Percentiles rank a stretch among this genome's conserved stretches.
These are phyloP conservation scores for Orchesella flavescens DNA, from an alignment of 2,888 invertebrate genomes.

Conservation along the genomic window DNA sequence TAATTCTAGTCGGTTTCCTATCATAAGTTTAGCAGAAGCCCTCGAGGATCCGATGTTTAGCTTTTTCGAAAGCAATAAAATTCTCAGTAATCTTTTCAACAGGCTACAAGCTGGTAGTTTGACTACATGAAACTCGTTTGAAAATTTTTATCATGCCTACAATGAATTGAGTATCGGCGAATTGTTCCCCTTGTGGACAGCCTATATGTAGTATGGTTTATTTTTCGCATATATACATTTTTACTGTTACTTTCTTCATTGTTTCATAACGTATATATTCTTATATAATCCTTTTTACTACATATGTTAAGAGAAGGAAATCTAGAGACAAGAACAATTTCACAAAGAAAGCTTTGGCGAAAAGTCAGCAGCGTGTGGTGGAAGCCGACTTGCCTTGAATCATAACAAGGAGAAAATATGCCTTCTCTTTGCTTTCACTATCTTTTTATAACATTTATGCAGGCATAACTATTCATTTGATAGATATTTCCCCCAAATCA, in stretches of 20 bases:
- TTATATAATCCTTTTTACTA: no score
- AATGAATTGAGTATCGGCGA: neutral
- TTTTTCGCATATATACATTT: no score
- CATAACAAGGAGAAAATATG: neutral
- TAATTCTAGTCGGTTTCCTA: no score
- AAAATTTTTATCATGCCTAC: neutral
- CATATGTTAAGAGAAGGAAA: no score
- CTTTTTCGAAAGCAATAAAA: neutral
- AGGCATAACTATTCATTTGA: no score
- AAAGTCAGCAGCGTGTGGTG: neutral
- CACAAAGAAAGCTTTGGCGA: neutral
- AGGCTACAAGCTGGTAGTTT: neutral
- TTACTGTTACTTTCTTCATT: no score
- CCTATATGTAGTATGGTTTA: neutral
- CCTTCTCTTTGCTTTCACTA: no score
- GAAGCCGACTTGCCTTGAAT: conserved; percentile 8
- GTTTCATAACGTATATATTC: no score
- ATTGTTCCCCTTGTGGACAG: neutral
- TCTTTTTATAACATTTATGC: no score
- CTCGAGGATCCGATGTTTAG: neutral
- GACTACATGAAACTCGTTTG: neutral
- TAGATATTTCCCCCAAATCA: neutral
- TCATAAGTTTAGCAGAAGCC: no score
- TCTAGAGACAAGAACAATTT: neutral
- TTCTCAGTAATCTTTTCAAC: neutral